Conservation (phyloP, 2,113 vertebrate genomes). For the Caranx melampygus region DNA sequence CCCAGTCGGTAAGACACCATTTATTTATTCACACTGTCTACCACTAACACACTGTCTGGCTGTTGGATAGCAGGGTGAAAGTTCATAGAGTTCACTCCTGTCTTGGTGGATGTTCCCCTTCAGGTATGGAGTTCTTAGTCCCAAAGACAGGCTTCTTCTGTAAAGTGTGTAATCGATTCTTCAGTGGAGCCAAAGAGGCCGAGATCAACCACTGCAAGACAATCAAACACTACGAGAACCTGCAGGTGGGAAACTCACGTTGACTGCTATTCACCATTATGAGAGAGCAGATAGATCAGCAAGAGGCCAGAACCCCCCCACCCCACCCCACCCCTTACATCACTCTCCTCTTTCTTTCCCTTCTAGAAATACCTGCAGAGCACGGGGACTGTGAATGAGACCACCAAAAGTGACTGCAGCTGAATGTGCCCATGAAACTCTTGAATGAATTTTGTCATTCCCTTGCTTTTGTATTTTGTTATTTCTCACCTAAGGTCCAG, state of each 20-base stretch:
- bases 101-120: neutral
- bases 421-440: conserved; percentile 1
- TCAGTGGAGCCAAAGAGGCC: conserved; percentile 61
- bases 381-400: neutral
- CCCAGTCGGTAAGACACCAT: conserved; percentile 67
- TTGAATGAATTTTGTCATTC: conserved; percentile 9
- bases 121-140: conserved; percentile 78
- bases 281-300: neutral
- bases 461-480: conserved; percentile 1
- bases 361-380: conserved; percentile 65
- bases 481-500: conserved; percentile 49
- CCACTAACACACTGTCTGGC: no score
- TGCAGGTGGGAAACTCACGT: conserved; percentile 56
- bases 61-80: no score
- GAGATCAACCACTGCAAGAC: conserved; percentile 77
- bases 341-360: neutral
- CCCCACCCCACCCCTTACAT: neutral
- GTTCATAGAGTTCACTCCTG: neutral
- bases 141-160: conserved; percentile 81
- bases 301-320: neutral
- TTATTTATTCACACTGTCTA: neutral
- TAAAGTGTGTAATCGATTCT: conserved; percentile 77
- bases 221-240: conserved; percentile 74
- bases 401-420: conserved; percentile 6
- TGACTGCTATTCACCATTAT: no score